Evolutionary conservation across 2,888 invertebrate species (phyloP), one percentile per base, ranked within the genome.

Genomic region (Callosobruchus maculatus): DNA sequence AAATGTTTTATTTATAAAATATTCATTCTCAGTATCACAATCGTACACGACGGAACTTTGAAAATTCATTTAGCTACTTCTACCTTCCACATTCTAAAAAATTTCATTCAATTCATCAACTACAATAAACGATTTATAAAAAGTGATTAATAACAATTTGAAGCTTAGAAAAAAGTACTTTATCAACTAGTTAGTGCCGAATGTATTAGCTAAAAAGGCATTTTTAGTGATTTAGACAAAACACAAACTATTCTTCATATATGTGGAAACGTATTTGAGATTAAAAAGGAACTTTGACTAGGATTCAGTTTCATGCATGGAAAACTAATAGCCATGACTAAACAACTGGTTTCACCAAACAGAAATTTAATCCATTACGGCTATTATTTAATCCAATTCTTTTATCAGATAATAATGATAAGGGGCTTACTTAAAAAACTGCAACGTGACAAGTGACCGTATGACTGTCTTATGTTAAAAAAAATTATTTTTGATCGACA

Each of bases 131-230:
- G 75, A 76, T 73, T 78, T 78, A 77, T 78, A 78, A 80, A 80
- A 81, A 81, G 78, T 78, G 80, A 71, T 71, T 75, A 81, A 81
- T 80, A 76, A 76, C 76, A 75, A 77, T 80, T 77, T 77, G 78
- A 80, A 80, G 78, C 78, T 80, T 77, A 78, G 76, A 79, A 77
- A 76, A 80, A 77, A 77, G 76, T 78, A 76, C 71, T 71, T 71
- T 72, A 74, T 68, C 70, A 74, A 74, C 75, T 49, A 49, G 73
- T 80, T 80, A 80, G 79, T 79, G 81, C 80, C 80, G 76, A 78
- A 78, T 26, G 26, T 26, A 26, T 49, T 49, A 81, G 81, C 80
- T 79, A 78, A 79, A 77, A 81, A 79, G 78, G 76, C 74, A 73
- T 73, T 75, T n/a, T 49, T 49, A 49, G 49, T 49, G 13, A 18